Percentiles rank a stretch among this genome's conserved stretches.
phyloP scores from a whole-genome alignment of 2,888 invertebrate species.

The Drosophila limbata region DNA sequence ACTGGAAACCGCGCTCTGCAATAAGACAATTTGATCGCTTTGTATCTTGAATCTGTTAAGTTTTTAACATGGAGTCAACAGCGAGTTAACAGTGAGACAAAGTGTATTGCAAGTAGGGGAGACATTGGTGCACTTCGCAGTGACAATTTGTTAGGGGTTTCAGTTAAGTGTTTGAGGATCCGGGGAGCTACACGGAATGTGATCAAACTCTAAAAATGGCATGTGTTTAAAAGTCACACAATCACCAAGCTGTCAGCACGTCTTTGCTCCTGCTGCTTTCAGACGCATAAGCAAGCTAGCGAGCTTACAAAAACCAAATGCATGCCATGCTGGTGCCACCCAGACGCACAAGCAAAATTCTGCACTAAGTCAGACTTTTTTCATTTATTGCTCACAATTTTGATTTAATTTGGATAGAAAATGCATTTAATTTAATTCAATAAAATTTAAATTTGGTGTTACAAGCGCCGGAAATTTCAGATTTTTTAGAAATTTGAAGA shows the following conservation, averaged over 20 bases:
- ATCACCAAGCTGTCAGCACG: not conserved
- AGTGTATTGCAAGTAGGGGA: not conserved
- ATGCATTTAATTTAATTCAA: no score
- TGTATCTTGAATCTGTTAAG: constrained; percentile 40
- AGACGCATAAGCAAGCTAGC: not conserved
- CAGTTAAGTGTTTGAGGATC: not conserved
- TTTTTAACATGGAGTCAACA: constrained; percentile 20
- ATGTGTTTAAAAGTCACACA: not conserved
- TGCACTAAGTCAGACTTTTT: not conserved
- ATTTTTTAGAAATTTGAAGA: no score
- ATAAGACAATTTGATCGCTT: constrained; percentile 54
- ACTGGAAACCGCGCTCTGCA: constrained; percentile 75
- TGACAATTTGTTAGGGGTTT: not conserved
- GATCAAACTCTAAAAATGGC: not conserved
- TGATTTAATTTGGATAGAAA: no score
- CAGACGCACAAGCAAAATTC: no score
- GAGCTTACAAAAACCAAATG: not conserved
- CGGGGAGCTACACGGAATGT: not conserved
- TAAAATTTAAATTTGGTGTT: no score
- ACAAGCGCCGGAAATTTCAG: no score
- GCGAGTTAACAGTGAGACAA: constrained; percentile 15
- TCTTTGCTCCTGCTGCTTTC: not conserved
- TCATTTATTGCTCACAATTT: not conserved
- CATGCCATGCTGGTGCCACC: not conserved
- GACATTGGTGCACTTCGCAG: not conserved